Conservation (phyloP, 2,797 vertebrate species). For the Trichosurus vulpecula region DNA sequence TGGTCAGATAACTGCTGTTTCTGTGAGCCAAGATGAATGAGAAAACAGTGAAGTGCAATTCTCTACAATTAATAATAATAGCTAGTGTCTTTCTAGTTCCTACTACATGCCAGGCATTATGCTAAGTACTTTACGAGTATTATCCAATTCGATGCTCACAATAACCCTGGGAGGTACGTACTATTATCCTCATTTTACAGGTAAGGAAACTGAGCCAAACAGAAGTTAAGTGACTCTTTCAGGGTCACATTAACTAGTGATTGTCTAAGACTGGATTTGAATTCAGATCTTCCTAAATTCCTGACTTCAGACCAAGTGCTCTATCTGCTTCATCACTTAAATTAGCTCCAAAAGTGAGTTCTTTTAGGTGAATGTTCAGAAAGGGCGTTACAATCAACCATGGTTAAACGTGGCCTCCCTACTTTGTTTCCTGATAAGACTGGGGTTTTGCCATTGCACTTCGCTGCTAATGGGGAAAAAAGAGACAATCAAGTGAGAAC, state of each 20-base stretch:
- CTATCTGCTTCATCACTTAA: neutral
- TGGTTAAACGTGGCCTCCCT: neutral
- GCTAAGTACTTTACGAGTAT: neutral
- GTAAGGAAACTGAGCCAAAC: neutral
- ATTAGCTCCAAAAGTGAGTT: neutral
- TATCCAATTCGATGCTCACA: neutral
- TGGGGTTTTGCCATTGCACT: neutral
- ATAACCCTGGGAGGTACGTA: neutral
- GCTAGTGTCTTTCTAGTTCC: conserved; percentile 1
- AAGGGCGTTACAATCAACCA: conserved; percentile 49
- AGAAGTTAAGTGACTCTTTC: neutral
- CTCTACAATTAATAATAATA: conserved; percentile 58
- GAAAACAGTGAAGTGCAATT: conserved; percentile 25
- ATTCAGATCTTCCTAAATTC: neutral
- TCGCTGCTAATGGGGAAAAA: neutral
- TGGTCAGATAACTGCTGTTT: neutral
- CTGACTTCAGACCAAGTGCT: neutral
- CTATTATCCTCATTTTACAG: neutral
- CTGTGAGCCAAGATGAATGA: conserved; percentile 6
- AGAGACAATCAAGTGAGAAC: neutral
- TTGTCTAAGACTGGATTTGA: neutral
- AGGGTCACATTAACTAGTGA: neutral
- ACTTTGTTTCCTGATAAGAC: neutral
- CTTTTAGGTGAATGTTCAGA: conserved; percentile 38
- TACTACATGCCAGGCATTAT: neutral